A percentile compares a stretch with the other conserved stretches of the same genome.
Evolutionary conservation across 2,888 invertebrate genomes (phyloP).

Genomic region (Camponotus fellah): DNA sequence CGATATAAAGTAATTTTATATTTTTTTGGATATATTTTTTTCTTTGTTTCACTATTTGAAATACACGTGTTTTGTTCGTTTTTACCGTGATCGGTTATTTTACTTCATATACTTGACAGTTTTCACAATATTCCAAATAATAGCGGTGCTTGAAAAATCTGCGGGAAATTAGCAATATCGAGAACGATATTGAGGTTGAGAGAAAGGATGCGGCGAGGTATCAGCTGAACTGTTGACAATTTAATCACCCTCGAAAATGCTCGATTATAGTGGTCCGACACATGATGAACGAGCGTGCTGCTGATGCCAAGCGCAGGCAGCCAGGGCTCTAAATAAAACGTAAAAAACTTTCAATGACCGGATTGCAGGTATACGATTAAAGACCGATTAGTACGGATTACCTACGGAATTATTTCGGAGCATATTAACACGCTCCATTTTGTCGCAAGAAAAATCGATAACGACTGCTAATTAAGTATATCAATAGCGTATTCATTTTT

Average conservation of each 20-base stretch:
- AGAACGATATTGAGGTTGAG: slow-evolving; percentile 11
- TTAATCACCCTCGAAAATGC: slow-evolving; percentile 70
- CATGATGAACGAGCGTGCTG: slow-evolving; percentile 65
- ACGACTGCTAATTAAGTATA: not conserved
- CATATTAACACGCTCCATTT: not conserved
- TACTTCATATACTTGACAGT: not conserved
- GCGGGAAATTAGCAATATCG: slow-evolving; percentile 29
- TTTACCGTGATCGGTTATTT: not conserved
- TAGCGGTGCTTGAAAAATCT: not conserved
- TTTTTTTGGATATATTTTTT: not conserved
- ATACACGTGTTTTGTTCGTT: not conserved
- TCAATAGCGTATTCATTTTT: not conserved
- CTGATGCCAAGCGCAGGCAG: slow-evolving; percentile 49
- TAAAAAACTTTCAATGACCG: slow-evolving; percentile 65
- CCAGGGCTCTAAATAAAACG: slow-evolving; percentile 69
- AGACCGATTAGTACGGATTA: slow-evolving; percentile 19
- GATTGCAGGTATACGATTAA: slow-evolving; percentile 57
- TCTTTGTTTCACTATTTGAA: not conserved
- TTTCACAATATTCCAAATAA: slow-evolving; percentile 7
- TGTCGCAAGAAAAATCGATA: not conserved
- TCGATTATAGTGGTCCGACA: slow-evolving; percentile 68
- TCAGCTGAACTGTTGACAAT: slow-evolving; percentile 68
- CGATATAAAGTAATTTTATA: slow-evolving; percentile 63
- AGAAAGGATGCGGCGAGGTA: slow-evolving; percentile 58
- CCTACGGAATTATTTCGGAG: not conserved